Conservation (phyloP, 1,140 invertebrate genomes). For the Drosophila ironensis region DNA sequence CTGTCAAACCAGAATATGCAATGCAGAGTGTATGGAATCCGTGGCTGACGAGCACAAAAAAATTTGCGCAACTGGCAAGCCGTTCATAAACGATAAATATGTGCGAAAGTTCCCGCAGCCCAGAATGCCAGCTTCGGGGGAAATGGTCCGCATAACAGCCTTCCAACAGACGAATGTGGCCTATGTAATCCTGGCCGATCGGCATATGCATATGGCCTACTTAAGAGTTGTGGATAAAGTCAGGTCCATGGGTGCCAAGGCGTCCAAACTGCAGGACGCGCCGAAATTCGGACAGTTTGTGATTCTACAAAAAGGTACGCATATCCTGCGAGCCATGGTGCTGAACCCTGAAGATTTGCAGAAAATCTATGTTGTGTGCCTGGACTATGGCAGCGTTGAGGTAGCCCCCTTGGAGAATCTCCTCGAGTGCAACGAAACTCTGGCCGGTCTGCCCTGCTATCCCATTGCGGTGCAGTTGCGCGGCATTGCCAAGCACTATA, state of each 20-base stretch:
- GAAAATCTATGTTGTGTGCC: conserved; percentile 54
- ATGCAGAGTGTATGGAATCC: conserved; percentile 28
- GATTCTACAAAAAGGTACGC: conserved; percentile 37
- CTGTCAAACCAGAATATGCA: conserved; percentile 52
- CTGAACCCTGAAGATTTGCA: conserved; percentile 43
- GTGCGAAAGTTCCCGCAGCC: neutral
- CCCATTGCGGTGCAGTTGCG: conserved; percentile 61
- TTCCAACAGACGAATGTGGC: conserved; percentile 65
- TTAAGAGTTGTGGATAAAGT: no score
- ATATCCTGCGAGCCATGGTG: conserved; percentile 56
- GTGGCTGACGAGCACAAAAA: conserved; percentile 20
- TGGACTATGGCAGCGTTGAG: conserved; percentile 72
- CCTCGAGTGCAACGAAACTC: conserved; percentile 36
- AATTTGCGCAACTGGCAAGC: conserved; percentile 13
- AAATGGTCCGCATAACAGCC: conserved; percentile 57
- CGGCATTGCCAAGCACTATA: conserved; percentile 38
- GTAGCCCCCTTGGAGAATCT: conserved; percentile 34
- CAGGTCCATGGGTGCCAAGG: conserved; percentile 7
- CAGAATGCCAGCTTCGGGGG: conserved; percentile 32
- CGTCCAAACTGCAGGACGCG: conserved; percentile 10
- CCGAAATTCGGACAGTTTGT: conserved; percentile 62
- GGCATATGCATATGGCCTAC: conserved; percentile 46
- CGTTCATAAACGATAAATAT: neutral
- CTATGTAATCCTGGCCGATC: conserved; percentile 55
- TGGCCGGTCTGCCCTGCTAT: conserved; percentile 41